A percentile compares a stretch with the other conserved stretches of the same genome.
Conservation (phyloP, 2,888 invertebrate species). For the Alloscopus bannaensis region DNA sequence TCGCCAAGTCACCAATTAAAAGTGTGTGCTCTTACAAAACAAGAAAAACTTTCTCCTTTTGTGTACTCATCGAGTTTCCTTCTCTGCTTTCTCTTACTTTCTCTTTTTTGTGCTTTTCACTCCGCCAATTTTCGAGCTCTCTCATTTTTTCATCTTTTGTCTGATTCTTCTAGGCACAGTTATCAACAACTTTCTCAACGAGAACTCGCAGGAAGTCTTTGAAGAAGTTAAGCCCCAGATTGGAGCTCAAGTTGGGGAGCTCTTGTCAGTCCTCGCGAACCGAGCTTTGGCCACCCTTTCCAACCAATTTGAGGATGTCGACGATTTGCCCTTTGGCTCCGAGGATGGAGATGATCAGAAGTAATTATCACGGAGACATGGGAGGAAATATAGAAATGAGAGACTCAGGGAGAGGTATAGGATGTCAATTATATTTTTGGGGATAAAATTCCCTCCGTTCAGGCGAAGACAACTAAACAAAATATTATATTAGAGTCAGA, state of each 20-base stretch:
- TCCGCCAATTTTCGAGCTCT: background rate
- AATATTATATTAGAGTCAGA: too few species aligned
- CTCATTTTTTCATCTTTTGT: background rate
- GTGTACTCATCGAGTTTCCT: slow-evolving; percentile 4
- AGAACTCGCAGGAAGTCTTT: slow-evolving; percentile 87
- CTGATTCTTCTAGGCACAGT: slow-evolving; percentile 80
- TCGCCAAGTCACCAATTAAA: too few species aligned
- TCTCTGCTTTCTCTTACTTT: background rate
- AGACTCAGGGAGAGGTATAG: too few species aligned
- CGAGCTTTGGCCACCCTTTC: slow-evolving; percentile 68
- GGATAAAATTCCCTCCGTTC: background rate
- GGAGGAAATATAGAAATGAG: too few species aligned
- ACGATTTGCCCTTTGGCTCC: background rate
- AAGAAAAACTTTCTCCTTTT: too few species aligned
- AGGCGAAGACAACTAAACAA: too few species aligned
- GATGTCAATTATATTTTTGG: background rate
- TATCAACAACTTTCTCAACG: slow-evolving; percentile 89
- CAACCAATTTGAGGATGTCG: slow-evolving; percentile 67
- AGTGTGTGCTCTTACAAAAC: too few species aligned
- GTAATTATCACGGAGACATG: too few species aligned
- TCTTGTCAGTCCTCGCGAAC: slow-evolving; percentile 67
- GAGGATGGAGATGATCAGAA: background rate
- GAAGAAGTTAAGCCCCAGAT: slow-evolving; percentile 84
- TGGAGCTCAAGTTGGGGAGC: slow-evolving; percentile 67
- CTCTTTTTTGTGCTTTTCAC: slow-evolving; percentile 13